Evolutionary conservation across 2,797 vertebrate genomes (phyloP).

Genomic region (Acanthiza pusilla): DNA sequence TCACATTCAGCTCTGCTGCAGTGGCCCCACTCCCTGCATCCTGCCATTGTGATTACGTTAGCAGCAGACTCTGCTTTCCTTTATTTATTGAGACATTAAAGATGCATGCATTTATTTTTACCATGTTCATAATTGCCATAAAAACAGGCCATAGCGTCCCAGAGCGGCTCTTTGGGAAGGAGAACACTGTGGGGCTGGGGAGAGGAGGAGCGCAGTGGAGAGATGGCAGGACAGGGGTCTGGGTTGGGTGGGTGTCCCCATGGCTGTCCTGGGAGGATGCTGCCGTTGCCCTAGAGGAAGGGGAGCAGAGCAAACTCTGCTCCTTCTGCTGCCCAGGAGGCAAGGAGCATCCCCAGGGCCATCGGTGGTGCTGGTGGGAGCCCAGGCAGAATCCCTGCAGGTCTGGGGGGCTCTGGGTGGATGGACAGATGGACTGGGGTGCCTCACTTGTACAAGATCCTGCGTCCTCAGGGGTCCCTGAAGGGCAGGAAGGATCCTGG

Average conservation of each 20-base stretch:
- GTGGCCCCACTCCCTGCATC: constrained; percentile 1
- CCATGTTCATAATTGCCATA: constrained; percentile 56
- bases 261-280: background rate
- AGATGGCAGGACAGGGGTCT: background rate
- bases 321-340: background rate
- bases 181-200: rapidly evolving
- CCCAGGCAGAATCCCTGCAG: background rate
- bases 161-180: background rate
- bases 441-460: background rate
- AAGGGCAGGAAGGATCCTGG: background rate
- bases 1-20: constrained; percentile 9
- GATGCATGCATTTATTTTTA: constrained; percentile 66
- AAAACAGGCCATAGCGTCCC: constrained; percentile 11
- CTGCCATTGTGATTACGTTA: constrained; percentile 58
- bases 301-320: background rate
- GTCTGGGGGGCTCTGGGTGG: background rate
- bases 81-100: constrained; percentile 67
- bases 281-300: background rate
- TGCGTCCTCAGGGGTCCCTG: background rate
- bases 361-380: background rate
- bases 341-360: background rate
- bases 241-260: background rate
- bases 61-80: constrained; percentile 42
- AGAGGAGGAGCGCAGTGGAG: background rate
- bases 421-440: background rate